Percentiles rank a stretch among this genome's conserved stretches.
These are phyloP conservation scores for Hydrophis major DNA, from an alignment of 2,797 vertebrate species.

Conservation along the genomic window DNA sequence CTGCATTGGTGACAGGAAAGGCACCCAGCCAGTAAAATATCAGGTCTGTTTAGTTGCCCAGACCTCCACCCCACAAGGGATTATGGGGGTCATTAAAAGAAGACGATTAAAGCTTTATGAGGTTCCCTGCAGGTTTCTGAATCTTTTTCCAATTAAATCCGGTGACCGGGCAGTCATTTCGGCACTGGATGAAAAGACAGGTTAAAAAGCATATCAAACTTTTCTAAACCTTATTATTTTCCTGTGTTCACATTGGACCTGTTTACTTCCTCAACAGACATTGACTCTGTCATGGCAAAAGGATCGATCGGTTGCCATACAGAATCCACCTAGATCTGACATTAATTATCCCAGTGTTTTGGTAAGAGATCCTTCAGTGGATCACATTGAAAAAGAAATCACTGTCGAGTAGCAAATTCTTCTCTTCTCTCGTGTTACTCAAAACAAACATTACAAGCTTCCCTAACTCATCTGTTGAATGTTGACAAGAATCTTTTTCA, in stretches of 20 bases:
- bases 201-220: neutral
- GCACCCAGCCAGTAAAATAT: too few relatives aligned
- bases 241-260: slow-evolving; percentile 41
- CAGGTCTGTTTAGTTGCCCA: too few relatives aligned
- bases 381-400: neutral
- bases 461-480: neutral
- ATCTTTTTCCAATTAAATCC: slow-evolving; percentile 3
- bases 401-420: neutral
- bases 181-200: slow-evolving; percentile 30
- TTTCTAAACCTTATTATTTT: neutral
- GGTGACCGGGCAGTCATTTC: neutral
- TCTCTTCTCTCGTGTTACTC: neutral
- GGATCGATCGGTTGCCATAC: neutral
- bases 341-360: neutral
- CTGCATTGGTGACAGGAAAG: too few relatives aligned
- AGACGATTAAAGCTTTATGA: neutral
- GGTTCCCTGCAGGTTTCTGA: neutral
- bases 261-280: slow-evolving; percentile 10
- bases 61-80: too few relatives aligned
- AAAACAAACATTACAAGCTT: neutral
- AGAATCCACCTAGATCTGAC: neutral
- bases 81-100: too few relatives aligned
- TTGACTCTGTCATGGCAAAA: neutral
- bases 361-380: slow-evolving; percentile 4
- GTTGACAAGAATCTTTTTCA: neutral